A percentile compares a stretch with the other conserved stretches of the same genome.
Conservation (phyloP, 2,113 vertebrate genomes). For the Microcebus lehilahytsara region DNA sequence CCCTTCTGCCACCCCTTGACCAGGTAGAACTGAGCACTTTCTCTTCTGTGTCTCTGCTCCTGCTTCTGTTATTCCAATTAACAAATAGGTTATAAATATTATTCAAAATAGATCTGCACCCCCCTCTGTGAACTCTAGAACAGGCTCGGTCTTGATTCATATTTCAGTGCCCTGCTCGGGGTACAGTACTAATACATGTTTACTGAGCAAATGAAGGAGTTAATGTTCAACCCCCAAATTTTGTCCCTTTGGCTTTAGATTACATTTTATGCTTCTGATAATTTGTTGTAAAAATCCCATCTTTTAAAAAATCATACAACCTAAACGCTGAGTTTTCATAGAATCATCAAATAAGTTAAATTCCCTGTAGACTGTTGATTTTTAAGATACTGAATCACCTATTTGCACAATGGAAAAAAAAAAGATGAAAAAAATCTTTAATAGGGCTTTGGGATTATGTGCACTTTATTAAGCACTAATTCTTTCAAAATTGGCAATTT, state of each 20-base stretch:
- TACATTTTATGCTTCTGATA: neutral
- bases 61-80: neutral
- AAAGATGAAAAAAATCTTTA: neutral
- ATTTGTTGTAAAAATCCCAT: neutral
- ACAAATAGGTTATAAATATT: neutral
- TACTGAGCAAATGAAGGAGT: accelerated
- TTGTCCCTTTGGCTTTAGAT: neutral
- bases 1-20: neutral
- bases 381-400: conserved; percentile 26
- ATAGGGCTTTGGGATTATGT: conserved; percentile 2
- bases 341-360: neutral
- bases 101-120: neutral
- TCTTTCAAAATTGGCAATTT: conserved; percentile 63
- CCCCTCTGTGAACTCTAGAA: neutral
- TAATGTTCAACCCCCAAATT: neutral
- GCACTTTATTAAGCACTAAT: conserved; percentile 66
- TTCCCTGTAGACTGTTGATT: neutral
- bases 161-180: neutral
- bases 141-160: neutral
- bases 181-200: neutral
- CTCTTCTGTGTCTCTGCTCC: neutral
- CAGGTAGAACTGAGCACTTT: neutral
- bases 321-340: neutral
- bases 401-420: neutral
- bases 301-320: neutral